Percentiles rank a stretch among this genome's conserved stretches.
These are phyloP conservation scores for Drosophila conformis DNA, from an alignment of 2,888 invertebrate genomes.

Conservation along the genomic window DNA sequence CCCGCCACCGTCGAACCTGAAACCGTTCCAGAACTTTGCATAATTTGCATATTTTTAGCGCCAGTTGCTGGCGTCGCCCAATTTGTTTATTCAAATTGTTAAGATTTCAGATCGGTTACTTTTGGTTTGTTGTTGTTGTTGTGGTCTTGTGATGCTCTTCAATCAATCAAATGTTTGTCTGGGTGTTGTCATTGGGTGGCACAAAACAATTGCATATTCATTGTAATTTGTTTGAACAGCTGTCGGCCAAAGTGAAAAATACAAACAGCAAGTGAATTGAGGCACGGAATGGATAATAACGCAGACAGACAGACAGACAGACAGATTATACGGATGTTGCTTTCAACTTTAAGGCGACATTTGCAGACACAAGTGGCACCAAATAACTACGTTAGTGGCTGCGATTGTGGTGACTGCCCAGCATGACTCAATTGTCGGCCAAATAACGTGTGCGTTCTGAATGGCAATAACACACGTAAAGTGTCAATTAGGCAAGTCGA, in stretches of 20 bases:
- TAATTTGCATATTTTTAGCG: slow-evolving; percentile 52
- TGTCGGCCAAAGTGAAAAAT: slow-evolving; percentile 57
- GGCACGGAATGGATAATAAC: background rate
- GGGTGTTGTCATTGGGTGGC: slow-evolving; percentile 15
- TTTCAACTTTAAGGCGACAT: slow-evolving; percentile 61
- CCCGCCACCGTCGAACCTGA: slow-evolving; percentile 22
- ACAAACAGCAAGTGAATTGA: slow-evolving; percentile 33
- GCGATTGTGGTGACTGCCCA: slow-evolving; percentile 33
- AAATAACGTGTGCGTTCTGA: slow-evolving; percentile 15
- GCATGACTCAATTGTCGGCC: slow-evolving; percentile 30
- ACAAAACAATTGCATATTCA: slow-evolving; percentile 74
- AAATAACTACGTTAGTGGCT: slow-evolving; percentile 62
- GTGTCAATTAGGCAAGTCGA: background rate
- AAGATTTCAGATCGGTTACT: slow-evolving; percentile 51
- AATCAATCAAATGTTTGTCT: slow-evolving; percentile 75
- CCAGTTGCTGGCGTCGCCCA: slow-evolving; percentile 22
- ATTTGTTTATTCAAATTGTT: slow-evolving; percentile 72
- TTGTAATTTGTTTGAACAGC: slow-evolving; percentile 80
- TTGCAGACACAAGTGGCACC: slow-evolving; percentile 60
- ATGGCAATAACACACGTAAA: slow-evolving; percentile 37
- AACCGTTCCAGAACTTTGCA: slow-evolving; percentile 25
- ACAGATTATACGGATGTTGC: slow-evolving; percentile 49
- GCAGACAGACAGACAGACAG: too few relatives aligned
- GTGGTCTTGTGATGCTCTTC: slow-evolving; percentile 55
- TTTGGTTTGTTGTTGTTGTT: background rate